Evolutionary conservation across 2,888 invertebrate genomes (phyloP).

Genomic region (Synergus umbraculus): DNA sequence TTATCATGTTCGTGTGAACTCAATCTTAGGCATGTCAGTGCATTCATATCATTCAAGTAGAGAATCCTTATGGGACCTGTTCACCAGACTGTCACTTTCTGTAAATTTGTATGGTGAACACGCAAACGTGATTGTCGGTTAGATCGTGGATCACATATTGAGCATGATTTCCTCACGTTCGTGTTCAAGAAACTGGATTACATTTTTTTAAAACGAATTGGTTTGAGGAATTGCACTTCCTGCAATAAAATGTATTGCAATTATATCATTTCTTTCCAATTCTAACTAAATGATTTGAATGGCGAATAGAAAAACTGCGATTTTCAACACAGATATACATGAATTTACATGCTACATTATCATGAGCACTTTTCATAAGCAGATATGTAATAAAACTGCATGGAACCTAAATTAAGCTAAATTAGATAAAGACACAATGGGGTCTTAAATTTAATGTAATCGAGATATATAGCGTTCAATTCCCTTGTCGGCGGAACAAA

Average conservation of each 20-base stretch:
- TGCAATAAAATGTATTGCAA: background rate
- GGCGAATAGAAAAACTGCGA: too few species aligned
- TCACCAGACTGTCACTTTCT: background rate
- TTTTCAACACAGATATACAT: too few species aligned
- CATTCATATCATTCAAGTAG: background rate
- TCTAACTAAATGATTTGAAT: too few species aligned
- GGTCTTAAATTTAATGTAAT: background rate
- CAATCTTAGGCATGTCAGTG: background rate
- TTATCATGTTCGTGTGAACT: background rate
- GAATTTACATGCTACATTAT: background rate
- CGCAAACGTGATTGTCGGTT: background rate
- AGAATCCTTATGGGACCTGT: background rate
- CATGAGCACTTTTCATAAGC: background rate
- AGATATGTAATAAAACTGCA: background rate
- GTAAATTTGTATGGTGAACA: background rate
- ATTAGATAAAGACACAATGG: background rate
- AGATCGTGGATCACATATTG: constrained; percentile 11
- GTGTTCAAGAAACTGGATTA: background rate
- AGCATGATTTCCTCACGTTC: background rate
- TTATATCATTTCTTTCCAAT: background rate
- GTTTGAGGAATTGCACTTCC: background rate
- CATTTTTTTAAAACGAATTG: background rate
- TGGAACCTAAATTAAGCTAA: background rate
- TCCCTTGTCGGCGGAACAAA: constrained; percentile 7
- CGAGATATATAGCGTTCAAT: background rate